These are phyloP conservation scores for Myotis myotis DNA, from an alignment of 2,797 vertebrate genomes.

Conservation along the genomic window DNA sequence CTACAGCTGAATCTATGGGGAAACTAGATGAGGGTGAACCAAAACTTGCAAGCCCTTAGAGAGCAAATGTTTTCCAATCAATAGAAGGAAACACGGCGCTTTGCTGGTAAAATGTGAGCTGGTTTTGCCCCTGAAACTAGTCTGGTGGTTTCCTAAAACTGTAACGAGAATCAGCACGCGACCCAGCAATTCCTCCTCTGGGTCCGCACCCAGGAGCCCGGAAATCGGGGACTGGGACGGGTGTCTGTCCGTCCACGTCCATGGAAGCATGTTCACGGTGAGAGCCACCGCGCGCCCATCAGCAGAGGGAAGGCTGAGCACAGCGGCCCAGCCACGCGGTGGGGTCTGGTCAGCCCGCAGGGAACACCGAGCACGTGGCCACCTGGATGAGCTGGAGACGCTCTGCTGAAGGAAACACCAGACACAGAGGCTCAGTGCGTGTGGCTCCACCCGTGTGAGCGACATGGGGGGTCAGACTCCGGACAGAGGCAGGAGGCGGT, in stretches of 20 bases:
- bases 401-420: no score
- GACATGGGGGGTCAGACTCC: no score
- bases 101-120: background rate
- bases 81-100: background rate
- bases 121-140: background rate
- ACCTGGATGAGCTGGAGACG: no score
- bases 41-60: background rate
- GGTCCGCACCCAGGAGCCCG: no score
- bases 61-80: background rate
- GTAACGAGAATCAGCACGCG: background rate
- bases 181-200: background rate
- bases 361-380: background rate
- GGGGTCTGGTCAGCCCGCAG: background rate
- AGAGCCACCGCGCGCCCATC: background rate
- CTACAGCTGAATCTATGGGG: background rate
- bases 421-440: no score
- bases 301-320: background rate
- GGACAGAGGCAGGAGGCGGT: no score
- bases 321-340: no score
- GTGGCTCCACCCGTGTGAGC: no score
- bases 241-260: rapidly evolving
- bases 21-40: background rate
- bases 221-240: background rate
- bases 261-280: background rate
- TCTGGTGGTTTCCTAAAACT: background rate